Evolutionary conservation across 37 sponge, comb jelly and placozoan species (phyloP).

Genomic region (Chondrosia reniformis): DNA sequence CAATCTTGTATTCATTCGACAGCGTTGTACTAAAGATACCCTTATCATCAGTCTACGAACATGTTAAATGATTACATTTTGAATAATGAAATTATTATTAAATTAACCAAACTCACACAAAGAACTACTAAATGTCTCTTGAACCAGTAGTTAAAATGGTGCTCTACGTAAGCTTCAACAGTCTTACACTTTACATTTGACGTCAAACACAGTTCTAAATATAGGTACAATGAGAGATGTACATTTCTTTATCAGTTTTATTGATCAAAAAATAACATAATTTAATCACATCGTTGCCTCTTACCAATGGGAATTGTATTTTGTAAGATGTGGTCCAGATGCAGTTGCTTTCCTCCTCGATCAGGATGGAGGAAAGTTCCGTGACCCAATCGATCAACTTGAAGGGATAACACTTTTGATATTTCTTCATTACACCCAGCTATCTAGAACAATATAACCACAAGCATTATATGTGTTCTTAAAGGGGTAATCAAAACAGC

Average conservation of each 20-base stretch:
- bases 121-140: conserved; percentile 47
- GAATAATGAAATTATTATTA: too few relatives aligned
- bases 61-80: too few relatives aligned
- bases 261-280: too few relatives aligned
- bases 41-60: too few relatives aligned
- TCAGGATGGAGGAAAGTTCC: conserved; percentile 65
- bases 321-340: conserved; percentile 28
- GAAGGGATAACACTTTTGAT: conserved; percentile 25
- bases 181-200: conserved; percentile 78
- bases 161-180: conserved; percentile 52
- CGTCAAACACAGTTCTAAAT: conserved; percentile 70
- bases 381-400: conserved; percentile 76
- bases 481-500: too few relatives aligned
- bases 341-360: conserved; percentile 40
- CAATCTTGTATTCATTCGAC: conserved; percentile 67
- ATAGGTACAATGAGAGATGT: neutral
- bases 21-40: conserved; percentile 71
- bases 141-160: conserved; percentile 66
- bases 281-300: too few relatives aligned
- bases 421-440: conserved; percentile 40
- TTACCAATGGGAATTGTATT: conserved; percentile 74
- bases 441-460: neutral
- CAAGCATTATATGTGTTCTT: too few relatives aligned
- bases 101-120: conserved; percentile 74
- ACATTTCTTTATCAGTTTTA: neutral